Evolutionary conservation across 2,888 invertebrate genomes (phyloP), one percentile per base, ranked within the genome.

Genomic region (Heliconius erato): DNA sequence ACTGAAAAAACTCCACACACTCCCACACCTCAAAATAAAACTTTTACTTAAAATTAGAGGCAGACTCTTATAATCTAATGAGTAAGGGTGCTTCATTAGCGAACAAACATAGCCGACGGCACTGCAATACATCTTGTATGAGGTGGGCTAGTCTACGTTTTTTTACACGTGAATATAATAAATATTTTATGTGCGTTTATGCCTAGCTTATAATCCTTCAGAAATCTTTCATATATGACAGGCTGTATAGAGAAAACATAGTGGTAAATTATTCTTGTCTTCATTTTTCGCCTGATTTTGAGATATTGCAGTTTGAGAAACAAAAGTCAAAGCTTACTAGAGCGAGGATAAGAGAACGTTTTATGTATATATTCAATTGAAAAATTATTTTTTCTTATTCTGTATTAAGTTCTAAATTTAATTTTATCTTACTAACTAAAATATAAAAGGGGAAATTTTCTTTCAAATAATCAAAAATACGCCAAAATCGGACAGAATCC

Each of bases 101-200:
- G 88, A 85, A 89, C 91, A 91, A 92, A 93, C 90, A 87, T 86
- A 89, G 85, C 87, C 88, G 87, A 87, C 88, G 89, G 90, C 91
- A 89, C 89, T 88, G 89, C 87, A 91, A 94, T 95, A 94, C 94
- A 95, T 95, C 92, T 94, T 95, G 93, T 94, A 95, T 94, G 94
- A 95, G 94, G 83, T 72, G 84, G 85, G 81, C 12, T 86, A 93
- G 93, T 91, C 94, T 89, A 87, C 68, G 83, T 78, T 49, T 49
- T 35, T 63, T 78, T n/a, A 3, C 77, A 28, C 3, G 26, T 9
- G 2, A 35, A 32, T 72, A n/a, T 26, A 23, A 40, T 35, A 26
- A 40, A 40, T 40, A 40, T 35, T 40, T 40, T 40, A 5, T 72
- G 16, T 72, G 44, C 26, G 26, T 72, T 40, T 44, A n/a, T 44